Percentiles rank a stretch among this genome's conserved stretches.
These are phyloP conservation scores for Tragelaphus eurycerus DNA, from an alignment of 2,797 vertebrate species.

Conservation along the genomic window DNA sequence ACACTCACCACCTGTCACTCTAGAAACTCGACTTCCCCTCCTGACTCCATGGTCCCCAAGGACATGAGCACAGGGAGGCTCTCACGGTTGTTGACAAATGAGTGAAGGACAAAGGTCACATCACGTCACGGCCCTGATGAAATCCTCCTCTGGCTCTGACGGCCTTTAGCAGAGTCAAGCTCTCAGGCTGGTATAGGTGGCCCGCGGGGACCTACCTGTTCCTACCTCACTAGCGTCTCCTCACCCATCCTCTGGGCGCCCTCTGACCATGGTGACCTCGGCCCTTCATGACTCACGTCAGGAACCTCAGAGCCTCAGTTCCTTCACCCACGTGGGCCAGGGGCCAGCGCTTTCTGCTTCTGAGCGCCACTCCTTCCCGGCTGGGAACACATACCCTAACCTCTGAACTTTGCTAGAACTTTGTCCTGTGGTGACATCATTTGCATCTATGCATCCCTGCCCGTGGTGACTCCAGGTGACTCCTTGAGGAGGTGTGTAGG, in stretches of 20 bases:
- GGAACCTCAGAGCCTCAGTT: background rate
- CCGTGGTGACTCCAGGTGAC: accelerated
- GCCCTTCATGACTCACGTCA: background rate
- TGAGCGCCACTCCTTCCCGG: accelerated
- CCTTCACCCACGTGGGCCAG: accelerated
- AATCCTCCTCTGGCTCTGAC: accelerated
- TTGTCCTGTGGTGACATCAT: accelerated
- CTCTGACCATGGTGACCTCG: background rate
- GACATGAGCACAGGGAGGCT: accelerated
- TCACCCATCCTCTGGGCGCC: accelerated
- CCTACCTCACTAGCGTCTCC: no score
- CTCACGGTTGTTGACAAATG: background rate
- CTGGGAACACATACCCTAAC: background rate
- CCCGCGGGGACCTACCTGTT: background rate
- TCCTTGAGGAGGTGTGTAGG: accelerated
- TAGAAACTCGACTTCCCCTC: background rate
- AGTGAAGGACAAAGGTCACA: background rate
- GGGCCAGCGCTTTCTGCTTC: accelerated
- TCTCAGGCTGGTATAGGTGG: accelerated
- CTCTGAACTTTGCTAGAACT: background rate
- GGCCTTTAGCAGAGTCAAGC: background rate
- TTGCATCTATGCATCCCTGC: background rate
- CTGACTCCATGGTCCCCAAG: accelerated
- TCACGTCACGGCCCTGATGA: accelerated
- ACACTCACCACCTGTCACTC: background rate